Conservation (phyloP, 2,797 vertebrate species). For the Hemibagrus guttatus region DNA sequence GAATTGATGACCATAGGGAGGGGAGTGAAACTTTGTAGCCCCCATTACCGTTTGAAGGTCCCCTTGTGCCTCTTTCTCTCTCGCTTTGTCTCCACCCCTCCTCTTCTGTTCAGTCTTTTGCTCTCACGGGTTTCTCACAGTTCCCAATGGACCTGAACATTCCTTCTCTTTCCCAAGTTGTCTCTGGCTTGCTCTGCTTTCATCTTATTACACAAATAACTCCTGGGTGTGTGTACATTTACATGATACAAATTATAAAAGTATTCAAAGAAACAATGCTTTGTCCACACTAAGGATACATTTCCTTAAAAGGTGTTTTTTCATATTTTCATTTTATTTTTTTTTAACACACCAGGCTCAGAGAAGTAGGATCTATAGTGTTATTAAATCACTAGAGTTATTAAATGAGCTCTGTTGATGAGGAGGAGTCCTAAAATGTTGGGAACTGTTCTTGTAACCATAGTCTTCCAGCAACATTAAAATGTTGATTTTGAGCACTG, state of each 20-base stretch:
- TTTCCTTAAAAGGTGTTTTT: background rate
- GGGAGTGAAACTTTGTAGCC: slow-evolving; percentile 12
- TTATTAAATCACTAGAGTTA: no score
- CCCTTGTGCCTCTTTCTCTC: slow-evolving; percentile 45
- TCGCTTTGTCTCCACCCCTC: background rate
- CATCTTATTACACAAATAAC: slow-evolving; percentile 58
- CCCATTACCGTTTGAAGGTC: slow-evolving; percentile 54
- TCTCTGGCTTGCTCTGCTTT: slow-evolving; percentile 72
- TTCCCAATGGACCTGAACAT: slow-evolving; percentile 73
- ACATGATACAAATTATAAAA: background rate
- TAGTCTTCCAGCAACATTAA: background rate
- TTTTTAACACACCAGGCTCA: background rate
- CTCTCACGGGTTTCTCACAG: slow-evolving; percentile 54
- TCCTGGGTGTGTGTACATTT: slow-evolving; percentile 33
- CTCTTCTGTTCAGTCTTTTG: slow-evolving; percentile 8
- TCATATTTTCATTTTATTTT: background rate
- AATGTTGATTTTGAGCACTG: background rate
- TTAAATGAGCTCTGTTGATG: background rate
- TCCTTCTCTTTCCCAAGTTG: slow-evolving; percentile 69
- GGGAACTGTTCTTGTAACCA: background rate
- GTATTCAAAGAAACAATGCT: background rate
- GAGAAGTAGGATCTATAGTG: background rate
- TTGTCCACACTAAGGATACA: background rate
- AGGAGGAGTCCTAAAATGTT: background rate
- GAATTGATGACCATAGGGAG: slow-evolving; percentile 32